Percentiles rank a stretch among this genome's conserved stretches.
Evolutionary conservation across 2,888 invertebrate species (phyloP).

Genomic region (Ceraclea dissimilis): DNA sequence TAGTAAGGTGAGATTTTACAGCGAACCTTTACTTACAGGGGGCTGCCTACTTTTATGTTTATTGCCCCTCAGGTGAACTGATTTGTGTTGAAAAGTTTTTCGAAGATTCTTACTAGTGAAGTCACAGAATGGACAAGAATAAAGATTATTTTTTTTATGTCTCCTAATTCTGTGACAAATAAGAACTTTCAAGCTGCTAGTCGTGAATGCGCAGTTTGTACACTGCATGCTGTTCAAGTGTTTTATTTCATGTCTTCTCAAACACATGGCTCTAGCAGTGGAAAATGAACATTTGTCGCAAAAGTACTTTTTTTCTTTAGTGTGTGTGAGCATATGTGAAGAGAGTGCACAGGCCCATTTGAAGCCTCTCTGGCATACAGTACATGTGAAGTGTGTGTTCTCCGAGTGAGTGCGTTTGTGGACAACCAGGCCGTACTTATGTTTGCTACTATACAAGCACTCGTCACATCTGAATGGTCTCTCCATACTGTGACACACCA

Average conservation of each 20-base stretch:
- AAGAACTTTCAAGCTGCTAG: not conserved
- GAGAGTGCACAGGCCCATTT: not conserved
- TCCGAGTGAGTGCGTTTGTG: not conserved
- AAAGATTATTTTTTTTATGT: not conserved
- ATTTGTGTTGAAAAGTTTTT: not conserved
- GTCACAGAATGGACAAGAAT: not conserved
- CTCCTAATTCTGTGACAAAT: not conserved
- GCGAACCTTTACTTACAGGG: too few relatives aligned
- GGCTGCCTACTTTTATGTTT: too few relatives aligned
- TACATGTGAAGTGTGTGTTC: not conserved
- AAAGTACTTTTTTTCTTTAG: not conserved
- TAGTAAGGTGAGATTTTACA: too few relatives aligned
- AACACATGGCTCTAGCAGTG: too few relatives aligned
- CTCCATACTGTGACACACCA: slow-evolving; percentile 1
- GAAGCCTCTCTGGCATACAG: not conserved
- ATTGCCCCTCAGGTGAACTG: not conserved
- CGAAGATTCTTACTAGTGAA: not conserved
- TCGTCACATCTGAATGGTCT: slow-evolving; percentile 4
- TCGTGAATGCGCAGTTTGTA: not conserved
- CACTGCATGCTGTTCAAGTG: not conserved
- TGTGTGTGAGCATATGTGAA: slow-evolving; percentile 2
- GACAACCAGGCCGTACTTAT: not conserved
- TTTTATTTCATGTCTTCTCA: not conserved
- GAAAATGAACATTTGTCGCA: not conserved
- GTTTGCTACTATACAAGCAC: not conserved